Base-by-base conservation (phyloP, 1,140 invertebrate genomes). In the Drosophila albomicans region DNA sequence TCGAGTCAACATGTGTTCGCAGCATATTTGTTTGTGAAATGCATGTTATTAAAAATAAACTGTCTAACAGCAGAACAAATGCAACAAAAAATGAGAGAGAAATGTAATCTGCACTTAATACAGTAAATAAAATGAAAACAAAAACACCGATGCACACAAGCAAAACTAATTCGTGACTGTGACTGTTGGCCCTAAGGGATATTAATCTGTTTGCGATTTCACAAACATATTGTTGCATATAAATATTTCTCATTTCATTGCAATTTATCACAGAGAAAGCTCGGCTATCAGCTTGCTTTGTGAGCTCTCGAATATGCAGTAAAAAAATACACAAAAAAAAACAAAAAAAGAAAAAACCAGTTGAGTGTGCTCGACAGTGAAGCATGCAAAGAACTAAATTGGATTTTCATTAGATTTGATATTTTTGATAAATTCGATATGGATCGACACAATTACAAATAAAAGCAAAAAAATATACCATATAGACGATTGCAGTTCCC, bases 131-230 rank as follows among this genome's bases (percentile, higher is more conserved):
- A 43, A 66, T 48, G 20, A 25, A 35, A 54, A 54, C 15, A 59
- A 5, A 58, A 38, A 67, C 10, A 43, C n/a, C 38, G 8, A 56
- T 11, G 58, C 4, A 67, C 11, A 38, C 52, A 41, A 28, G 35
- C 8, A 16, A 38, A n/a, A 41, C 13, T 6, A 13, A 20, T 57
- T 25, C 10, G 54, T 57, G 54, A 57, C 35, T 57, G 13, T 38
- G 20, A 25, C 20, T 25, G 20, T 25, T 25, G 10, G 54, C 54
- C 54, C 54, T 20, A 57, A 57, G 54, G 54, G 54, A 41, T 41
- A 57, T 57, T 57, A 57, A 57, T 57, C 54, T 57, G 32, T 57
- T 57, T 57, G 16, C 32, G 54, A 66, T 70, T 63, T 20, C 48
- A 51, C 49, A 38, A 11, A 41, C 41, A n/a, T 20, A 30, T 38